Percentiles rank a stretch among this genome's conserved stretches.
Evolutionary conservation across 2,797 vertebrate genomes (phyloP).

Genomic region (Carduelis carduelis): DNA sequence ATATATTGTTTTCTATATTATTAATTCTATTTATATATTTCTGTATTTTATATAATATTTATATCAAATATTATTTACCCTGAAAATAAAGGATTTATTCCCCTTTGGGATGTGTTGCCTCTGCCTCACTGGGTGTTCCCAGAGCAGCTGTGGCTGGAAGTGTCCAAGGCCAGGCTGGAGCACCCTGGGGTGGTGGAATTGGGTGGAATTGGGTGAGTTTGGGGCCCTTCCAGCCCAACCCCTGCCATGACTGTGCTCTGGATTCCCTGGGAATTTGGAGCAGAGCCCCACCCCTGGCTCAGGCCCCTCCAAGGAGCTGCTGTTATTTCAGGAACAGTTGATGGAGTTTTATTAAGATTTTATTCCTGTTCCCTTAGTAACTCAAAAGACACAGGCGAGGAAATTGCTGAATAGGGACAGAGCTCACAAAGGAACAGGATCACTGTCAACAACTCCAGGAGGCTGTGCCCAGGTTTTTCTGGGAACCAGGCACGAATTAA

Average conservation of each 20-base stretch:
- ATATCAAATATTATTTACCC: neutral
- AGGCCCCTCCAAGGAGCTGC: neutral
- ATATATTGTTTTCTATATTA: neutral
- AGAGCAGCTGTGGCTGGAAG: neutral
- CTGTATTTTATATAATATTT: fast-evolving
- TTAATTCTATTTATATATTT: neutral
- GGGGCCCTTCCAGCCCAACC: neutral
- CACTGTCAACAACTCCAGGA: neutral
- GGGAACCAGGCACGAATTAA: neutral
- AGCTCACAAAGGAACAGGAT: neutral
- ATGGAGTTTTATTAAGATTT: slow-evolving; percentile 54
- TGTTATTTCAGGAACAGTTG: slow-evolving; percentile 35
- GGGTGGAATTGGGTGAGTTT: fast-evolving
- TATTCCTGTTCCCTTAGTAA: slow-evolving; percentile 62
- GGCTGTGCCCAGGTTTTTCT: neutral
- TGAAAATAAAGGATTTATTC: neutral
- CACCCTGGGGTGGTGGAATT: neutral
- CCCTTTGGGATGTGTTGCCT: neutral
- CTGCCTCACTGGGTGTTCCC: neutral
- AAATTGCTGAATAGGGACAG: neutral
- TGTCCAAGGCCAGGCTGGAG: neutral
- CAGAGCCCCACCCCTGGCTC: neutral
- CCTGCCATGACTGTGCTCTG: neutral
- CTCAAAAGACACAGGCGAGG: neutral
- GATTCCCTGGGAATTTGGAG: neutral